phyloP scores from a whole-genome alignment of 2,888 invertebrate species.

The Perithous albicinctus region DNA sequence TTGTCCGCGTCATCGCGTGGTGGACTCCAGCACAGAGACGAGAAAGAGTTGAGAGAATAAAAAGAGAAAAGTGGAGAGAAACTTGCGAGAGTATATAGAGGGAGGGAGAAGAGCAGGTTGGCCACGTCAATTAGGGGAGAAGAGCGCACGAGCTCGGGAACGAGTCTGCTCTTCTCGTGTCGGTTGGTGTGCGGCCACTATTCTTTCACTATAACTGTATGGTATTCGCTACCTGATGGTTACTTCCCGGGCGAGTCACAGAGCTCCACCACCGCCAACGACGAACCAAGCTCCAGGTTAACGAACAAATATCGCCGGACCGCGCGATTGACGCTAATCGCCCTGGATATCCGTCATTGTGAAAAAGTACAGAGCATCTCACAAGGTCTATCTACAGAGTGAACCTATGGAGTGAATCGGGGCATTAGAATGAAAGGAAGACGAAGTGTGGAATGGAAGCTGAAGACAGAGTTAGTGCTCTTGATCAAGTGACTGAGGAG shows the following conservation, averaged over 20 bases:
- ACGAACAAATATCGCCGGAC: conserved; percentile 75
- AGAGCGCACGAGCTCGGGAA: conserved; percentile 64
- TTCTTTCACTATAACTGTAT: conserved; percentile 48
- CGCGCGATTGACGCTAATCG: conserved; percentile 73
- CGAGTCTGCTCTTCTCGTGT: conserved; percentile 41
- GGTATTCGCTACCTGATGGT: conserved; percentile 41
- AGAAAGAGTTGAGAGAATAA: conserved; percentile 48
- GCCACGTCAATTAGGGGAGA: conserved; percentile 73
- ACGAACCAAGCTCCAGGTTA: conserved; percentile 62
- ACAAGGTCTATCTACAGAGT: conserved; percentile 31
- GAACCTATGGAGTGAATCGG: background rate
- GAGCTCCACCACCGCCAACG: conserved; percentile 50
- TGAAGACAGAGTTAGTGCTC: conserved; percentile 3
- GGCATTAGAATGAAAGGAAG: conserved; percentile 31
- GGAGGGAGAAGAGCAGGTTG: conserved; percentile 49
- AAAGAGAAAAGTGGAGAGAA: conserved; percentile 20
- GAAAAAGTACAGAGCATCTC: conserved; percentile 52
- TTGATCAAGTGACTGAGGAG: conserved; percentile 23
- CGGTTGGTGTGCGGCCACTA: conserved; percentile 2
- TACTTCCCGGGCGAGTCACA: conserved; percentile 56
- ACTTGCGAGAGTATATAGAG: conserved; percentile 4
- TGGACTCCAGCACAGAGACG: conserved; percentile 32
- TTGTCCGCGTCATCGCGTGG: conserved; percentile 53
- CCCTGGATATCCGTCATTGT: conserved; percentile 70
- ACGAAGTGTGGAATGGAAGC: conserved; percentile 23